A percentile compares a stretch with the other conserved stretches of the same genome.
Evolutionary conservation across 2,113 vertebrate genomes (phyloP).

Genomic region (Anarhynchus alexandrinus): DNA sequence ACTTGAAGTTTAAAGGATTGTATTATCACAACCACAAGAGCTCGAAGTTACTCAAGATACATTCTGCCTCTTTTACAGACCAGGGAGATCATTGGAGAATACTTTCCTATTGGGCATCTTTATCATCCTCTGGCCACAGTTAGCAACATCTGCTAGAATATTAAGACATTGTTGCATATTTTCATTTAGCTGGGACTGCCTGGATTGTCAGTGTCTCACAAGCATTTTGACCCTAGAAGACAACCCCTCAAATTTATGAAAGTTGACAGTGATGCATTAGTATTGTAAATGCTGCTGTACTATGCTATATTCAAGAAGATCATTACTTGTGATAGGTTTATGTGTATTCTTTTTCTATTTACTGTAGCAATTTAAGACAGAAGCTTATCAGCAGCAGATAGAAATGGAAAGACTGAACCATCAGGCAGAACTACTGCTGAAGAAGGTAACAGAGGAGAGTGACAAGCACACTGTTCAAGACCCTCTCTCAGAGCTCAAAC

Average conservation of each 20-base stretch:
- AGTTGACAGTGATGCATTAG: neutral
- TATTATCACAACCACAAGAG: neutral
- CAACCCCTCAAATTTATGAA: neutral
- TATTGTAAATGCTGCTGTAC: neutral
- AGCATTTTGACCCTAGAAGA: neutral
- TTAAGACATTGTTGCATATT: neutral
- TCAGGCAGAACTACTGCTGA: constrained; percentile 90
- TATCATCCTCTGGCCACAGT: neutral
- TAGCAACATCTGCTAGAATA: neutral
- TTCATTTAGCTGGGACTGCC: neutral
- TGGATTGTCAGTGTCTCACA: neutral
- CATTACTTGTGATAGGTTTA: neutral
- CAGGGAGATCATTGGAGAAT: neutral
- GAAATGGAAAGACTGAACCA: constrained; percentile 97
- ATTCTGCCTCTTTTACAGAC: neutral
- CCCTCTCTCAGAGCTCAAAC: constrained; percentile 88
- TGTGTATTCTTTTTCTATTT: neutral
- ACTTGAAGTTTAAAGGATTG: neutral
- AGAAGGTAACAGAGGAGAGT: constrained; percentile 86
- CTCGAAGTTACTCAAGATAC: neutral
- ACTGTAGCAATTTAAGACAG: constrained; percentile 90
- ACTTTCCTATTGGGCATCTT: neutral
- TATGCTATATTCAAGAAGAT: neutral
- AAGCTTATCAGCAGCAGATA: constrained; percentile 95
- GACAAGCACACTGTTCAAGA: constrained; percentile 90